These are phyloP conservation scores for Perodicticus potto DNA, from an alignment of 2,797 vertebrate species.

Conservation along the genomic window DNA sequence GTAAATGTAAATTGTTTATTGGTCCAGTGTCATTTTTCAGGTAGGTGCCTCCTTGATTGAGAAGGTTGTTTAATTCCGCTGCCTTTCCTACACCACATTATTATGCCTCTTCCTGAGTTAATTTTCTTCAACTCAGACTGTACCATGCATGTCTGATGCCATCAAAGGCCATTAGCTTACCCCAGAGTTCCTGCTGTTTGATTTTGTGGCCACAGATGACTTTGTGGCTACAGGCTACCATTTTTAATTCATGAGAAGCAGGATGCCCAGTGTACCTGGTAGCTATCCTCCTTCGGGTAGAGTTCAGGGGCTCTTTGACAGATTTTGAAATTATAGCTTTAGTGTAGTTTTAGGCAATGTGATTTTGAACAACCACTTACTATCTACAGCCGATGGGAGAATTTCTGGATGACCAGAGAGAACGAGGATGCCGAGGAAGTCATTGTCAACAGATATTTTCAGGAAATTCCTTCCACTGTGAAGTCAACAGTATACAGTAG, in stretches of 20 bases:
- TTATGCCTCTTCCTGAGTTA: constrained; percentile 71
- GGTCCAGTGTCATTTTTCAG: constrained; percentile 63
- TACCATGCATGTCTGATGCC: constrained; percentile 55
- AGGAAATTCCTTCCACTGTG: constrained; percentile 81
- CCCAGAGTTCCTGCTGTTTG: constrained; percentile 81
- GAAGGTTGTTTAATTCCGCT: constrained; percentile 49
- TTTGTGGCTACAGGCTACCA: constrained; percentile 76
- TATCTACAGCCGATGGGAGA: constrained; percentile 85
- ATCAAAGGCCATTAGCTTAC: constrained; percentile 75
- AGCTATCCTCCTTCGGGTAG: constrained; percentile 68
- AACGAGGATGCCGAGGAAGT: constrained; percentile 82
- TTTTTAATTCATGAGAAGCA: constrained; percentile 84
- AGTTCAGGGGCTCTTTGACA: constrained; percentile 63
- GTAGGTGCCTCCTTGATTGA: constrained; percentile 64
- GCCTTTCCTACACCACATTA: constrained; percentile 37
- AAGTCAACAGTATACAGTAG: constrained; percentile 82
- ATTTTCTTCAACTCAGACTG: constrained; percentile 1
- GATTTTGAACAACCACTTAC: constrained; percentile 83
- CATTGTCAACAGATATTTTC: constrained; percentile 82
- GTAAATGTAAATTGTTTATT: constrained; percentile 69
- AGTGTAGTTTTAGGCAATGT: constrained; percentile 70
- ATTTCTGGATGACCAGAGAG: constrained; percentile 85
- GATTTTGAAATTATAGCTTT: constrained; percentile 71
- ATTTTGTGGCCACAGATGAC: constrained; percentile 77
- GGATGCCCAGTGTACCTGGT: constrained; percentile 71